Evolutionary conservation across 1,140 invertebrate genomes (phyloP), one percentile per base, ranked within the genome.

Genomic region (Steinernema khuongi): DNA sequence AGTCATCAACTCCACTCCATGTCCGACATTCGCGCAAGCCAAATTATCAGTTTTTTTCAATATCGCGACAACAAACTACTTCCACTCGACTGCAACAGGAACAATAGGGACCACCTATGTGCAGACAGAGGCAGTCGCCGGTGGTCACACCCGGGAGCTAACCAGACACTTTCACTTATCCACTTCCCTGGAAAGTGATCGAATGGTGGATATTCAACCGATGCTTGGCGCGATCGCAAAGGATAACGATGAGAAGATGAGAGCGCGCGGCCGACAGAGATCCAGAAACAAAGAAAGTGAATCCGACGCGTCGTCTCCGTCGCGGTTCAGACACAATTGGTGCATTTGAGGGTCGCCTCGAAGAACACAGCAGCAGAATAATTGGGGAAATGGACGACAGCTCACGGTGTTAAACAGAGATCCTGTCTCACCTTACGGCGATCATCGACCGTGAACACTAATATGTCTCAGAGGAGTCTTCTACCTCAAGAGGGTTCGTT

Each of bases 201-300:
- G 22, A 60, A 41, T 41, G 36, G n/a, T 41, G 26, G 50, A 60
- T 4, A 60, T 60, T 26, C 4, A 60, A 60, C 50, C 50, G 50
- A 60, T 11, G 50, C 50, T 60, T n/a, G 50, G 26, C 11, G 50
- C 50, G 50, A 22, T 60, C 50, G 50, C 14, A 60, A 60, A 14
- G 50, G 50, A 60, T 60, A 60, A 60, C 50, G 50, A 60, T 60
- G 50, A 60, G 50, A 60, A 60, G 50, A 60, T 60, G 50, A 60
- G 50, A 60, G 22, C 50, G 50, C 50, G 22, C 50, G 50, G 7
- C 11, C 50, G 50, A 14, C 14, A 22, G n/a, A 60, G 50, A 60
- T 60, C 50, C 50, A 60, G 50, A 60, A 60, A 60, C 50, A 60
- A 60, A 60, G 50, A 60, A 60, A 60, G 50, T 60, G 50, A 60